Percentiles rank a stretch among this genome's conserved stretches.
phyloP scores from a whole-genome alignment of 2,113 vertebrate species.

The Catharus bicknelli region DNA sequence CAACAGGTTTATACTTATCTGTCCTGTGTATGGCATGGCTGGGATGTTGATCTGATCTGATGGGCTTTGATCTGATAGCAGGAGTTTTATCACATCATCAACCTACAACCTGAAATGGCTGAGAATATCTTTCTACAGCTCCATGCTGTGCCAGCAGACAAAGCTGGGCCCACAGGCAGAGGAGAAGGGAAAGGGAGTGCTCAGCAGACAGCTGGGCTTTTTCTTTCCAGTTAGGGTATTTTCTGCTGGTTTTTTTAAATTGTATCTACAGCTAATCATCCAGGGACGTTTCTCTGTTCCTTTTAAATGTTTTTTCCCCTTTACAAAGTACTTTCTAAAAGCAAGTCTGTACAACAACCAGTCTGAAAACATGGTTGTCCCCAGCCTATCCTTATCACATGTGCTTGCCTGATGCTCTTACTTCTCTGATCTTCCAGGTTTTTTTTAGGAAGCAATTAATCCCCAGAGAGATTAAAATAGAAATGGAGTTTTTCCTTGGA shows the following conservation, averaged over 20 bases:
- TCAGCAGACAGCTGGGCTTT: not conserved
- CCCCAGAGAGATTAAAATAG: not conserved
- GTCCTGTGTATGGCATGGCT: not conserved
- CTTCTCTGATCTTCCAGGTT: not conserved
- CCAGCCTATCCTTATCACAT: not conserved
- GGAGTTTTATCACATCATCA: not conserved
- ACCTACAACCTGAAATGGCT: not conserved
- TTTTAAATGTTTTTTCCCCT: not conserved
- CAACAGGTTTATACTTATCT: not conserved
- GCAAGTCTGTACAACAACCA: not conserved
- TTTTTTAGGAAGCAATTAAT: not conserved
- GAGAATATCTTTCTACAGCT: not conserved
- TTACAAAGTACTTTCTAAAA: not conserved
- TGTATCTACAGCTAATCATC: not conserved
- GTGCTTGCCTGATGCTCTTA: not conserved
- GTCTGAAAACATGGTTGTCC: not conserved
- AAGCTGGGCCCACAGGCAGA: rapidly evolving
- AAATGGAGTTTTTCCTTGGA: not conserved
- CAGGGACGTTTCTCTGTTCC: not conserved
- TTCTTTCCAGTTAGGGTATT: not conserved
- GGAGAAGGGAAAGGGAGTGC: not conserved
- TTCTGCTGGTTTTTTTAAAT: not conserved
- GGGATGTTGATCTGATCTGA: not conserved
- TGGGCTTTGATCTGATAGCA: not conserved
- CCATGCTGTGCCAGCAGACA: rapidly evolving